Percentiles rank a stretch among this genome's conserved stretches.
phyloP scores from a whole-genome alignment of 2,797 vertebrate genomes.

The Podarcis lilfordi region DNA sequence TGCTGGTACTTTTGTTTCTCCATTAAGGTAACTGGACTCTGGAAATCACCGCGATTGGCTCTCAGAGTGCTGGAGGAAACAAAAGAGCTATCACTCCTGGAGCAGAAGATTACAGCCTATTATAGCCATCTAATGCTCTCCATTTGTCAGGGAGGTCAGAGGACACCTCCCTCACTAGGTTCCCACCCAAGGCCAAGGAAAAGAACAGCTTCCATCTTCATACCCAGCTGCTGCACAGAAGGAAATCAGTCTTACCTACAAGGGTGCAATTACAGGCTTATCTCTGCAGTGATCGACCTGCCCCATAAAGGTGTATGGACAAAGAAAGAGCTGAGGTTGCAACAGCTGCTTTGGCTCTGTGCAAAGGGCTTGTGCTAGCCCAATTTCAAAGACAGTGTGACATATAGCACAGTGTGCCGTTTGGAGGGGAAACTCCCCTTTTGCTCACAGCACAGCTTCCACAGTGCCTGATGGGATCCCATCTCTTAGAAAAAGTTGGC shows the following conservation, averaged over 20 bases:
- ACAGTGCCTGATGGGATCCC: not conserved
- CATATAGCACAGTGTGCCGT: not conserved
- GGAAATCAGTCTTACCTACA: no score
- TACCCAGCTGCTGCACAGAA: not conserved
- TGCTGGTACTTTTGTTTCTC: not conserved
- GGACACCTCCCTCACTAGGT: accelerated
- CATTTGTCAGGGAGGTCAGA: conserved; percentile 13
- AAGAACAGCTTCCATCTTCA: not conserved
- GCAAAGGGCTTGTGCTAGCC: not conserved
- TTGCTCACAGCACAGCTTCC: not conserved
- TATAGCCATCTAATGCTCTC: not conserved
- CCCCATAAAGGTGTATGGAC: not conserved
- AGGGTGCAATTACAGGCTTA: not conserved
- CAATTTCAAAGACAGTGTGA: not conserved
- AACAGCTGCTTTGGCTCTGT: not conserved
- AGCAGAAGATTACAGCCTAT: conserved; percentile 8
- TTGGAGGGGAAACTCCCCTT: no score
- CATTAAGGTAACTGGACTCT: not conserved
- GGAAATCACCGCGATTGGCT: not conserved
- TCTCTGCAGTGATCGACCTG: not conserved
- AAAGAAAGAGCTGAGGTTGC: not conserved
- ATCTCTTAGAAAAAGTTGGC: not conserved
- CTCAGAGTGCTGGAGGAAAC: not conserved
- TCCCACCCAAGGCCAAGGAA: not conserved
- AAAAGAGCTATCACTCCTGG: not conserved